These are phyloP conservation scores for Drusus annulatus DNA, from an alignment of 1,140 invertebrate genomes.

Conservation along the genomic window DNA sequence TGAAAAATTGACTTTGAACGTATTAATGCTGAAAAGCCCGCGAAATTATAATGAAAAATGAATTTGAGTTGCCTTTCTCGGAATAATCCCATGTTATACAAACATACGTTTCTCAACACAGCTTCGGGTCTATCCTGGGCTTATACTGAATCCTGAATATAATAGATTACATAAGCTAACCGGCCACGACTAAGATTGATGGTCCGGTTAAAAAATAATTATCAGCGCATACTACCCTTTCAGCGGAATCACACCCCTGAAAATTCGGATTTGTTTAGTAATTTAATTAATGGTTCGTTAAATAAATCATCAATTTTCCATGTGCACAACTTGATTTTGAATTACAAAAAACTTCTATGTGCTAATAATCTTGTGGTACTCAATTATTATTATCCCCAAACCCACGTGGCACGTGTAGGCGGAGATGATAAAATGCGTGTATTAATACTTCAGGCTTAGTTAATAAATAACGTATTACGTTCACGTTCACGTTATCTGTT, in stretches of 20 bases:
- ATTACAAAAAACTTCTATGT: too few species aligned
- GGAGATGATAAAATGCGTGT: too few species aligned
- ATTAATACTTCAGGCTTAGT: too few species aligned
- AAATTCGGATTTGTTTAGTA: neutral
- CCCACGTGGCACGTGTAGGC: too few species aligned
- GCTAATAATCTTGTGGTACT: too few species aligned
- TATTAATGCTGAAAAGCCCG: neutral
- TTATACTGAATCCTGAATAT: neutral
- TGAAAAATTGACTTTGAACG: too few species aligned
- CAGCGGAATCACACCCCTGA: constrained; percentile 1
- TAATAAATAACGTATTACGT: too few species aligned
- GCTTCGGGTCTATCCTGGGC: neutral
- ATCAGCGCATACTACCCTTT: constrained; percentile 13
- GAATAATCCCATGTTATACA: neutral
- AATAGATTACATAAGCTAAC: constrained; percentile 4
- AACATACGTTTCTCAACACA: neutral
- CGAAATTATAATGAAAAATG: neutral
- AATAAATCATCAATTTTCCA: too few species aligned
- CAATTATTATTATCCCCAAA: too few species aligned
- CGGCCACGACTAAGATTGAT: constrained; percentile 13
- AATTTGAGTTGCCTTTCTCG: neutral
- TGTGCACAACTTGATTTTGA: too few species aligned
- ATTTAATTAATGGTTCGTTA: constrained; percentile 1
- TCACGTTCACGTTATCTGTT: too few species aligned
- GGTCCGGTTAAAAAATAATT: constrained; percentile 22